Base-by-base conservation (phyloP, 2,888 invertebrate species). In the Melieria crassipennis region DNA sequence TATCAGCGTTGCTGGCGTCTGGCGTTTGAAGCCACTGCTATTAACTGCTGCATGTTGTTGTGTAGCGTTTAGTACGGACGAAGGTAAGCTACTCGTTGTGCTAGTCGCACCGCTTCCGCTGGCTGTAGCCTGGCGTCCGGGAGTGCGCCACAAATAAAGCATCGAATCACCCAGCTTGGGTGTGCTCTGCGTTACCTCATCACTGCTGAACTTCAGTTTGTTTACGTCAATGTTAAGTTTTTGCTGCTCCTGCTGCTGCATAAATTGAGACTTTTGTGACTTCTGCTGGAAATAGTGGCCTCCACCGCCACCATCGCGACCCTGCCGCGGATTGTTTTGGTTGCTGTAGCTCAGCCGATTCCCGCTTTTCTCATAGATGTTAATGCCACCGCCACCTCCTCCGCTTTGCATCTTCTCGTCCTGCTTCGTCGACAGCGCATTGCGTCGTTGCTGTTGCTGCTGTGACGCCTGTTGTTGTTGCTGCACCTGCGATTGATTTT, bases 181-280 rank as follows among this genome's bases (percentile, higher is more conserved):
- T 3, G 73, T 80, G 10, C 75, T 73, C 5, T 78, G 79, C 7
- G 81, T 79, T 6, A 76, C 73, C 7, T 79, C 78, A 46, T 75
- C 80, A 61, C 78, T 77, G 45, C 75, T 79, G 10, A 84, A 84
- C 50, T 80, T 81, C 61, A 86, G 66, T 70, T 86, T 86, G 48
- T 78, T 84, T 4, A 77, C 61, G 71, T 86, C 85, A 7, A 86
- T 81, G 71, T 80, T 81, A 1, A 57, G 30, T 1, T 81, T 73
- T 0, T 78, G 68, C 46, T 80, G 82, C 52, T 76, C 71, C 6
- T 75, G 72, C 48, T 75, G 75, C 16, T 67, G 70, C 11, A 52
- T 48, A 50, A 65, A 74, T 63, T 81, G 68, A 4, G 78, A 72
- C 60, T 82, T 83, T 62, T 75, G 71, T 62, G 76, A 43, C 71